phyloP scores from a whole-genome alignment of 1,140 invertebrate genomes.

The Portunus trituberculatus region DNA sequence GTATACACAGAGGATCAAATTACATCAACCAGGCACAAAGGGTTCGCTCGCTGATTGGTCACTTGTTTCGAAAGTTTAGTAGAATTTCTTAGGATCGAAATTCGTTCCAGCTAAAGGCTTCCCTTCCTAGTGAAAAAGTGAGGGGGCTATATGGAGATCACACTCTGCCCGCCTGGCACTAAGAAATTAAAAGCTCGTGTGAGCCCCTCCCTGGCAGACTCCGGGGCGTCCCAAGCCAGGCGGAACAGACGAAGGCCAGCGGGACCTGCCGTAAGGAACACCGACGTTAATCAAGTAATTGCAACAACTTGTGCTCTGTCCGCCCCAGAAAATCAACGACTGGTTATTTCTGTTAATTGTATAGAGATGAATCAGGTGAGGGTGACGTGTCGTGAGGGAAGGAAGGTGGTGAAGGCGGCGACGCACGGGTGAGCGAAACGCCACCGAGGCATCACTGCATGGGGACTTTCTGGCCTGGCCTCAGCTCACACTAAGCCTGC shows the following conservation, averaged over 20 bases:
- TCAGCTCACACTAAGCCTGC: conserved; percentile 4
- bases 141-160: conserved; percentile 52
- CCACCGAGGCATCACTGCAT: not conserved
- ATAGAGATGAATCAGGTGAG: conserved; percentile 67
- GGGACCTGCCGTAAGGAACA: conserved; percentile 64
- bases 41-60: conserved; percentile 77
- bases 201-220: not conserved
- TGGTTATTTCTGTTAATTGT: conserved; percentile 74
- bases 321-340: conserved; percentile 74
- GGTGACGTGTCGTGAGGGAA: not conserved
- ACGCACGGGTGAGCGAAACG: not conserved
- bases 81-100: conserved; percentile 71
- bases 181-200: conserved; percentile 53
- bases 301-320: conserved; percentile 72
- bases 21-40: conserved; percentile 77
- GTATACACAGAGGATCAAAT: conserved; percentile 77
- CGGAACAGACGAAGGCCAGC: conserved; percentile 49
- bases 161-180: not conserved
- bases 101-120: conserved; percentile 57
- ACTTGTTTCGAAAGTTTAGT: conserved; percentile 74
- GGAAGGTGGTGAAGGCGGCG: not conserved
- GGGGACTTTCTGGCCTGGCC: not conserved
- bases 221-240: not conserved
- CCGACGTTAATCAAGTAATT: conserved; percentile 76
- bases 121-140: conserved; percentile 7